Base-by-base conservation (phyloP, 2,888 invertebrate species). In the Euspilapteryx auroguttella region DNA sequence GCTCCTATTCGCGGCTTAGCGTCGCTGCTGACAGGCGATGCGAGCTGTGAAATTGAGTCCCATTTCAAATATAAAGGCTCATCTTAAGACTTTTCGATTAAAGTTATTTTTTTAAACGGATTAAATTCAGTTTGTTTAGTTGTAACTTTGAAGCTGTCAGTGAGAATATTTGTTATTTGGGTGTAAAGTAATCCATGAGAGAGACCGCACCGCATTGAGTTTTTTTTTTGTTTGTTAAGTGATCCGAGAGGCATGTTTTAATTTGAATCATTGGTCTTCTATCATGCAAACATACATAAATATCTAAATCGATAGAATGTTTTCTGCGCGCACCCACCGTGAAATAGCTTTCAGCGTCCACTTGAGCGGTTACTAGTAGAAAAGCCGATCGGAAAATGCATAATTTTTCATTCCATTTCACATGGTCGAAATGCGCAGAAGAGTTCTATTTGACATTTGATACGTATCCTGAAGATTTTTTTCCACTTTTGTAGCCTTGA, bases 31-130 rank as follows among this genome's bases (percentile, higher is more conserved):
- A 75, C 75, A 71, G 66, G 68, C 64, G 58, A 58, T 68, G 62
- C 55, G 66, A 69, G 71, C 63, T 64, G 65, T 73, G 66, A 71
- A 75, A 73, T 75, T 63, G 73, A 61, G 62, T 63, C 64, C 62
- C 55, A 65, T 71, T 68, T 59, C 58, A 50, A 57, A 49, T 62
- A 62, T 69, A 66, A 69, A 68, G 52, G 59, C 49, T 42, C 51
- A 49, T 59, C 64, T 66, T 56, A 57, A 66, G 62, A 64, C 49
- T 55, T 44, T 31, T 41, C 49, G 50, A 57, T 57, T 61, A 61
- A 55, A 39, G 47, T 45, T 53, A 59, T 68, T 61, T 58, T 61
- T 49, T 32, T 39, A 35, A 36, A 24, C 39, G 58, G 65, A 66
- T 71, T 69, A 69, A 53, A 56, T 56, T 58, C 54, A 61, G 57